These are phyloP conservation scores for Cryptomyrus ogoouensis DNA, from an alignment of 2,113 vertebrate genomes.

Conservation along the genomic window DNA sequence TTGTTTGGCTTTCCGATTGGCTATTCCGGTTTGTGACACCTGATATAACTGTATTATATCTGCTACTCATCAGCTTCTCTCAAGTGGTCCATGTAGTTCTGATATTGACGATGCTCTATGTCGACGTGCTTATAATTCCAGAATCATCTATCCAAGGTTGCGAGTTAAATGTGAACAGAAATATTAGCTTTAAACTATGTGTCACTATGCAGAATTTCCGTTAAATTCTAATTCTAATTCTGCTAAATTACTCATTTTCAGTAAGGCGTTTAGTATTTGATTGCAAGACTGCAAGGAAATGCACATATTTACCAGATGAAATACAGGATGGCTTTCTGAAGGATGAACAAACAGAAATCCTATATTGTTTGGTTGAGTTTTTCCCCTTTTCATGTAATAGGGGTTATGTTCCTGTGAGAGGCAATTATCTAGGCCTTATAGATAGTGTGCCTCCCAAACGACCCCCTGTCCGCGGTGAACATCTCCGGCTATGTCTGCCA, in stretches of 20 bases:
- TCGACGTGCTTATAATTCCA: neutral
- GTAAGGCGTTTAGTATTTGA: neutral
- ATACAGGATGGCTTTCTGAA: neutral
- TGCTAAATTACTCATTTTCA: neutral
- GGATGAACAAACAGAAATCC: neutral
- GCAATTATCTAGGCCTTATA: conserved; percentile 55
- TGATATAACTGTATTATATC: neutral
- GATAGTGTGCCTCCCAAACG: conserved; percentile 49
- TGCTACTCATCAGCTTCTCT: neutral
- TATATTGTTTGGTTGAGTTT: conserved; percentile 38
- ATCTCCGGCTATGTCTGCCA: conserved; percentile 40
- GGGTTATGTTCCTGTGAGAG: conserved; percentile 44
- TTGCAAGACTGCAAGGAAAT: neutral
- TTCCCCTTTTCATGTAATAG: conserved; percentile 29
- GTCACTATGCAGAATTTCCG: neutral
- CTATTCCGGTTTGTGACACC: neutral
- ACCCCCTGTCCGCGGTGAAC: conserved; percentile 59
- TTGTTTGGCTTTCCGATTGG: neutral
- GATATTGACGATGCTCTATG: neutral
- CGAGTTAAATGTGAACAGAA: neutral
- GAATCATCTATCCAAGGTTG: neutral
- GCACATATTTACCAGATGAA: neutral
- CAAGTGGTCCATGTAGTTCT: neutral
- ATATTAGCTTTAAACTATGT: neutral
- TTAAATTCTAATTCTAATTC: neutral